Evolutionary conservation across 30 jellyfish, hydroid and myxozoan genomes (phyloP), one percentile per base, ranked within the genome.

Genomic region (Aurelia aurita): DNA sequence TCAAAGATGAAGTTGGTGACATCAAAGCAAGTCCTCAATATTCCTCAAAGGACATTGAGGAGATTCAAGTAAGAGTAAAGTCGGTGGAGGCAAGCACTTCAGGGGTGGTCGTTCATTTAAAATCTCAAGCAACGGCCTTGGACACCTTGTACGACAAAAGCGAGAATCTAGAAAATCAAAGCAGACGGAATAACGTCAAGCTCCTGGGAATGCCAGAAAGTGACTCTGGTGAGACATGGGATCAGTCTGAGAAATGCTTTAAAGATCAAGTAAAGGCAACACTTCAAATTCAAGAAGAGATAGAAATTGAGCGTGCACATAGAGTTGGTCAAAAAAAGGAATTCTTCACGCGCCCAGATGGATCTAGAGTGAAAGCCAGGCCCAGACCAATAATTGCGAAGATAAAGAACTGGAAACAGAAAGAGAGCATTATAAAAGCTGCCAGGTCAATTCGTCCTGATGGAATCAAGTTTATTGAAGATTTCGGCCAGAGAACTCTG

Each of bases 121-220:
- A 61, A 61, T 61, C 35, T 61, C 74, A 21, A 61, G 13, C 74
- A 61, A 61, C 74, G 74, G 74, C 74, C 74, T 10, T 61, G 26
- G 74, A 61, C 74, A 10, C 74, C 26, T 61, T 61, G 74, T 61
- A 61, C 26, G 26, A 26, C 35, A 13, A 11, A 20, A 61, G 74
- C 74, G 84, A 71, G 74, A 14, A 71, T 74, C 75, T 29, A 14
- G 84, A n/a, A n/a, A n/a, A n/a, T n/a, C n/a, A n/a, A n/a, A n/a
- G n/a, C n/a, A n/a, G n/a, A n/a, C n/a, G n/a, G 31, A 71, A 71
- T 29, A 71, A 71, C 26, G 73, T 34, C 74, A 71, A 71, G 74
- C 84, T 71, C 14, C 9, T 29, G 8, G 84, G 84, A 71, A 13
- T 71, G 28, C 69, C 74, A 11, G 84, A 45, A 68, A 68, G 62